phyloP scores from a whole-genome alignment of 2,797 vertebrate species.

The Hoplostethus atlanticus region DNA sequence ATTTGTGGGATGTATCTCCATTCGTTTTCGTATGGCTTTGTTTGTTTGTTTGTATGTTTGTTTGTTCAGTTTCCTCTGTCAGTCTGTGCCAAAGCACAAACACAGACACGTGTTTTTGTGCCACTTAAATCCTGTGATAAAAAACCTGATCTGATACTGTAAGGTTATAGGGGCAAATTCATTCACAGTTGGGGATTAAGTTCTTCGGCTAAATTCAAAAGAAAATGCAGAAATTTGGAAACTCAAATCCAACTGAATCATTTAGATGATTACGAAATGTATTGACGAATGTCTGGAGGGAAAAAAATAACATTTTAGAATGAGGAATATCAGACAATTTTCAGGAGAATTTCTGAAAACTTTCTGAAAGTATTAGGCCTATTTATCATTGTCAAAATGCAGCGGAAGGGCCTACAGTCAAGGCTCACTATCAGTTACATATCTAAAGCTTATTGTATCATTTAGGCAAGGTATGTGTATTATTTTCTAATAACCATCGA shows the following conservation, averaged over 20 bases:
- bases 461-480: not conserved
- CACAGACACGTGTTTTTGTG: conserved; percentile 77
- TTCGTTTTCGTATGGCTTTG: conserved; percentile 68
- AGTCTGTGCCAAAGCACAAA: conserved; percentile 86
- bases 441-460: not conserved
- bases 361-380: conserved; percentile 34
- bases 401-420: not conserved
- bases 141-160: conserved; percentile 59
- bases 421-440: not conserved
- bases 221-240: conserved; percentile 47
- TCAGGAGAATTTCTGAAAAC: conserved; percentile 17
- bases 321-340: not conserved
- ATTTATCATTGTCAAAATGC: conserved; percentile 9
- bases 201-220: conserved; percentile 44
- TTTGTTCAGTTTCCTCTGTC: conserved; percentile 73
- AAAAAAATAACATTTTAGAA: conserved; percentile 15
- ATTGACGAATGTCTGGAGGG: not conserved
- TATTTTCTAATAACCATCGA: not conserved
- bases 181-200: conserved; percentile 33
- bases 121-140: conserved; percentile 76
- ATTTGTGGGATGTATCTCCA: conserved; percentile 77
- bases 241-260: conserved; percentile 67
- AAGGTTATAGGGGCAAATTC: conserved; percentile 22
- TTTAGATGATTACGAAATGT: not conserved
- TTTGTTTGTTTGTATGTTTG: conserved; percentile 56